Base-by-base conservation (phyloP, 2,888 invertebrate genomes). In the Steinernema hermaphroditum region DNA sequence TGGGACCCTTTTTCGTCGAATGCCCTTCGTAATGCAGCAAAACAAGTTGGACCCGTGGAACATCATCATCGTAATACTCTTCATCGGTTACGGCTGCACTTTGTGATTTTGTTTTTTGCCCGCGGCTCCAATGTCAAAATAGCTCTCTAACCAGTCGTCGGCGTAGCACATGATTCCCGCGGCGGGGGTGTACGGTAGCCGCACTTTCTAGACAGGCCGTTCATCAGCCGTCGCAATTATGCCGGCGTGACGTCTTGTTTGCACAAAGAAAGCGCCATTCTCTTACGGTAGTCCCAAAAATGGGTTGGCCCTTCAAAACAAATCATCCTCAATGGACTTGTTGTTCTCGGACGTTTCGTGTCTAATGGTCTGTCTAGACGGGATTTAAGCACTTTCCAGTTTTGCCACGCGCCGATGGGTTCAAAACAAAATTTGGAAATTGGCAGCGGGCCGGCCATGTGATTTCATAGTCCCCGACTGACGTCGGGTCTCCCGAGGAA, bases 31-130 rank as follows among this genome's bases (percentile, higher is more conserved):
- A 27, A 22, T 2, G 27, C 54, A 14, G 54, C 54, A 9, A 54
- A 54, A 54, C 54, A 54, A 54, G 54, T 54, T 54, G 14, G 54
- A 14, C 54, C n/a, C 24, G 6, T 27, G 49, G 46, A 19, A 46
- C 46, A 19, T 19, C 46, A 19, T n/a, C n/a, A 46, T 19, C n/a
- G 22, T 19, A 19, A 46, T 46, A 16, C 6, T 46, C n/a, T 46
- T 41, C 22, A 6, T 16, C 46, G 54, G 14, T 16, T 22, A 19
- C 54, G 54, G 12, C 24, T 22, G 14, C 54, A 22, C 14, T 54
- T 27, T 22, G 14, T 22, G 54, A 22, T 54, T 22, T 54, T 27
- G n/a, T 14, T 46, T 46, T 22, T 8, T 6, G 24, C 27, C 27
- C 54, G 22, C 14, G 14, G 9, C 9, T 54, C 27, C 27, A 27